Evolutionary conservation across 53 echinoderm and acorn worm genomes (phyloP), one percentile per base, ranked within the genome.

Genomic region (Crossaster papposus): DNA sequence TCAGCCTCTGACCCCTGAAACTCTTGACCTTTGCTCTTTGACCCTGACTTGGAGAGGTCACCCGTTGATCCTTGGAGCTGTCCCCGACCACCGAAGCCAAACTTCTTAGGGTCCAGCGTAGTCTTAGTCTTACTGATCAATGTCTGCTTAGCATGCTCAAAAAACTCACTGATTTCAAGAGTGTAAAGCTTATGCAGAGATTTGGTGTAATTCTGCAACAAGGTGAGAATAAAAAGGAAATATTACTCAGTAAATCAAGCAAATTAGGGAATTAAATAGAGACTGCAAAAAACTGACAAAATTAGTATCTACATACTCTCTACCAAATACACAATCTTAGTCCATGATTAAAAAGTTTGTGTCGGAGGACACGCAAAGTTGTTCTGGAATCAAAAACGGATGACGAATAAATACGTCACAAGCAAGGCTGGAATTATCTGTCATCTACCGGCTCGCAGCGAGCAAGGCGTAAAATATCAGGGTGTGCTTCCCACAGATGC

Each of bases 111-210:
- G 26, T 95, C 97, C 20, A 90, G 63, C 0, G 91, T 89, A 30
- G 71, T 70, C 77, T 89, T 95, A 34, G 89, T 54, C 37, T 96
- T 96, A 37, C 85, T 71, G 75, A 94, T 79, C 54, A 97, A 58
- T 14, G 94, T 78, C 70, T 91, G 92, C 4, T 91, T 83, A 12
- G 93, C 94, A 71, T 89, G 89, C 91, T 98, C 99, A 91, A 94
- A 98, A 96, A 98, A 98, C 53, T 98, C 99, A 52, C 92, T 92
- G 68, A 98, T 73, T 54, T 98, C 96, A 53, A 89, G 86, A 54
- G 94, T 96, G 75, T 98, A 98, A 10, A 98, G 89, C 70, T 91
- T 98, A 58, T 90, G 92, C 15, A 98, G 76, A 32, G 93, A 93
- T 54, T 92, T 93, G 34, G 94, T 94, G 87, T 98, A 98, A 64